These are phyloP conservation scores for Vanessa tameamea DNA, from an alignment of 1,140 invertebrate species.

Conservation along the genomic window DNA sequence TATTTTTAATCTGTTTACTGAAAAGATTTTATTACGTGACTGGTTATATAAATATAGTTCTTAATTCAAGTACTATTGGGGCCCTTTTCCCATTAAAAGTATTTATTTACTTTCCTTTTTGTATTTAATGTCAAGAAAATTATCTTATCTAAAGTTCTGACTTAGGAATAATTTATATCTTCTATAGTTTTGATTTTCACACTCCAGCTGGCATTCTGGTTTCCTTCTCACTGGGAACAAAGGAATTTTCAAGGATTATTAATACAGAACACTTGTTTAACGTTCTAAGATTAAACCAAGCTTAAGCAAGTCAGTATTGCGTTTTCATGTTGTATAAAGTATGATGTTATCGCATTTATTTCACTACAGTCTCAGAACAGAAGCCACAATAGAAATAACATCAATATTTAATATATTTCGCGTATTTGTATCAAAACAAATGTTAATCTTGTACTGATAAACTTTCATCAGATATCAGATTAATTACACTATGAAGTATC, in stretches of 20 bases:
- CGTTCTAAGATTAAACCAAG: constrained; percentile 26
- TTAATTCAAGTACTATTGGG: too few relatives aligned
- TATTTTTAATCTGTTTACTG: too few relatives aligned
- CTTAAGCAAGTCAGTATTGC: constrained; percentile 28
- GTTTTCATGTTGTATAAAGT: constrained; percentile 59
- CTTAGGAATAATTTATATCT: background rate
- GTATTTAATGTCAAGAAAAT: too few relatives aligned
- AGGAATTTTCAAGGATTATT: constrained; percentile 25
- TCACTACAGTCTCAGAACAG: constrained; percentile 5
- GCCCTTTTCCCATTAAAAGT: too few relatives aligned
- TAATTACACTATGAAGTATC: too few relatives aligned
- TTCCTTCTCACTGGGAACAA: constrained; percentile 18
- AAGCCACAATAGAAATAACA: background rate
- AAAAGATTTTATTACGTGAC: too few relatives aligned
- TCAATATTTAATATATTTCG: background rate
- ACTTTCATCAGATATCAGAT: too few relatives aligned
- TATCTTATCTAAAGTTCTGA: too few relatives aligned
- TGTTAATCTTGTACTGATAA: background rate
- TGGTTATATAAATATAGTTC: too few relatives aligned
- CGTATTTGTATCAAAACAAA: background rate
- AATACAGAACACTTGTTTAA: constrained; percentile 19
- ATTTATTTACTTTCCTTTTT: too few relatives aligned
- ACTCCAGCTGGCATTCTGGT: background rate
- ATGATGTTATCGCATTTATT: constrained; percentile 66
- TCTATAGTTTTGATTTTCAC: background rate